Evolutionary conservation across 1,140 invertebrate species (phyloP).

Genomic region (Nymphalis io): DNA sequence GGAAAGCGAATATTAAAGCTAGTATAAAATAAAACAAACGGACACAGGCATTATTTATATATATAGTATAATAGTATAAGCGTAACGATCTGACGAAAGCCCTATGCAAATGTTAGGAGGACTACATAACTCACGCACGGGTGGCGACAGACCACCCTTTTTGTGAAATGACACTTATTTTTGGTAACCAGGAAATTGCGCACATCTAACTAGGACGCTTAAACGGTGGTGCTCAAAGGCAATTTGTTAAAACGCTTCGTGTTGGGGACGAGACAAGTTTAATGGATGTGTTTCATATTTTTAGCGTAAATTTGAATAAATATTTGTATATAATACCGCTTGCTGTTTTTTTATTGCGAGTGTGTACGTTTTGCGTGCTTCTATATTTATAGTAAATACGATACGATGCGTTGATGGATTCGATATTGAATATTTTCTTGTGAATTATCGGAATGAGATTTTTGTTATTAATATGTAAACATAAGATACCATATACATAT

Average conservation of each 20-base stretch:
- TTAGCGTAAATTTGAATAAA: conserved; percentile 13
- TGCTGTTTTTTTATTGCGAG: too few relatives aligned
- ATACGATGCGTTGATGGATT: too few relatives aligned
- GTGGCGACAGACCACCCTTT: conserved; percentile 54
- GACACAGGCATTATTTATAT: too few relatives aligned
- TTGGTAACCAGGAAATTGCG: conserved; percentile 69
- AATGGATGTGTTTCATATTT: conserved; percentile 33
- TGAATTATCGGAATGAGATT: too few relatives aligned
- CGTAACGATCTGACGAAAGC: not conserved
- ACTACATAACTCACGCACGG: conserved; percentile 59
- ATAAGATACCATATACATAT: too few relatives aligned
- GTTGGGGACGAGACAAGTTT: conserved; percentile 35
- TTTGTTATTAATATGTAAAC: too few relatives aligned
- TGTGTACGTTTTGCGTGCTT: too few relatives aligned
- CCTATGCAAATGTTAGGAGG: conserved; percentile 45
- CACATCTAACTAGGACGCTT: conserved; percentile 58
- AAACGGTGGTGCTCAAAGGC: conserved; percentile 41
- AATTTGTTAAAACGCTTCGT: conserved; percentile 49
- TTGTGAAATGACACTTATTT: conserved; percentile 69
- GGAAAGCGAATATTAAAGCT: too few relatives aligned
- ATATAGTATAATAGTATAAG: not conserved
- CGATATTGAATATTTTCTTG: too few relatives aligned
- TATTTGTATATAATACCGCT: not conserved
- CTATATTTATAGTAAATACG: too few relatives aligned
- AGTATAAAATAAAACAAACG: not conserved